Evolutionary conservation across 2,797 vertebrate species (phyloP), one percentile per base, ranked within the genome.

Genomic region (Anomalospiza imberbis): DNA sequence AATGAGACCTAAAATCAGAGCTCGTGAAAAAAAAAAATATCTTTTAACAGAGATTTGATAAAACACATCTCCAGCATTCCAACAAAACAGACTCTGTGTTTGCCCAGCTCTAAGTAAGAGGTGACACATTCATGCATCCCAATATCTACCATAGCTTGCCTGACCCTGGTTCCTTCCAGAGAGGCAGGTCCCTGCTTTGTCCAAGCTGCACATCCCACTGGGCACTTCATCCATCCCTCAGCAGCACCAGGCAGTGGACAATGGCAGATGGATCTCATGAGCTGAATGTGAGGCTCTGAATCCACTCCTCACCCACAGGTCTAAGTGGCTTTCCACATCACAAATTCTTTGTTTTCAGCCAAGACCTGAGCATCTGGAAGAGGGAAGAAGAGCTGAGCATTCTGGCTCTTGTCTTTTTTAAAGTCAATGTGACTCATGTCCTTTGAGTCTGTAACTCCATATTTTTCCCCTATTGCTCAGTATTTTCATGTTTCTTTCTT

Each of bases 81-180:
- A 73, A 7, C 9, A 47, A 57, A 77, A 9, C 6, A 21, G 16
- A 13, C 3, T 42, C 24, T 8, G 1, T 3, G 13, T 26, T 76
- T 32, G 12, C 20, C 48, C 54, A 81, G 34, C 34, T 90, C 47
- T 28, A 42, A 54, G 16, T 15, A 47, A 48, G 34, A 54, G 24
- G 28, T 0, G 0, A 54, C 14, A 44, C 0, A 0, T 38, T 42
- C 0, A 0, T 47, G 53, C 12, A 22, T 67, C 34, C 53, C 1
- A 1, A 4, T 5, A 2, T 13, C 13, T 34, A 4, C 10, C 13
- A 34, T 54, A 36, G 11, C n/a, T 86, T 2, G 0, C 31, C 61
- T 38, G n/a, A 53, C 6, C 2, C 24, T 29, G 12, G 1, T 4
- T 57, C 47, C 6, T 72, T 71, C 28, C 2, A 3, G 47, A 70